These are phyloP conservation scores for Podarcis siculus DNA, from an alignment of 2,797 vertebrate species.

Conservation along the genomic window DNA sequence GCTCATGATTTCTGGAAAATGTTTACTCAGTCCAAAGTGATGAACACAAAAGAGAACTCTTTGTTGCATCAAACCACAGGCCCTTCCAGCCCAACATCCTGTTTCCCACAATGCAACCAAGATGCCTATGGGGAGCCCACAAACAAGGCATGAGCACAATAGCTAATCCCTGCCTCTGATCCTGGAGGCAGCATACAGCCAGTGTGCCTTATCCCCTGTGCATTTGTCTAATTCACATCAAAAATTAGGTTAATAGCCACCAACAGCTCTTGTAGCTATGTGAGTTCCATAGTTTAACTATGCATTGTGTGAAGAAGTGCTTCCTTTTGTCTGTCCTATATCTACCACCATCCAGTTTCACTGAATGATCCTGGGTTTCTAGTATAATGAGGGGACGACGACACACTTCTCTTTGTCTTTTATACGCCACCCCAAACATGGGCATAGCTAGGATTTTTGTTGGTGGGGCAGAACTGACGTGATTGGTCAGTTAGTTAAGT, in stretches of 20 bases:
- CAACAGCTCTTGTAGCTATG: background rate
- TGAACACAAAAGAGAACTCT: background rate
- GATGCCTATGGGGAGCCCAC: background rate
- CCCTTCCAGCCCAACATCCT: background rate
- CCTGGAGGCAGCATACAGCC: too few relatives aligned
- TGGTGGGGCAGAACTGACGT: too few relatives aligned
- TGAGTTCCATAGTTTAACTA: background rate
- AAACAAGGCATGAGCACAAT: too few relatives aligned
- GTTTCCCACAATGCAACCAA: background rate
- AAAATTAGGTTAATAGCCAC: background rate
- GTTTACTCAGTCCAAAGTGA: background rate
- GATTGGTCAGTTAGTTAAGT: too few relatives aligned
- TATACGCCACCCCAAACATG: background rate
- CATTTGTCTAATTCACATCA: background rate
- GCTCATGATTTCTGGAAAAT: background rate
- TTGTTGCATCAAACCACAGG: background rate
- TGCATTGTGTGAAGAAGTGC: background rate
- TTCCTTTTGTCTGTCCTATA: background rate
- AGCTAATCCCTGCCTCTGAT: too few relatives aligned
- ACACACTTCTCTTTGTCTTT: background rate
- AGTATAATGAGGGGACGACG: background rate
- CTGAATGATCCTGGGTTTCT: background rate
- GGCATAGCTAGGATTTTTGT: too few relatives aligned
- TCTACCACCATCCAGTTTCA: background rate
- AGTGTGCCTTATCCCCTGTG: background rate